Evolutionary conservation across 2,888 invertebrate species (phyloP).

Genomic region (Ormyrus thymus): DNA sequence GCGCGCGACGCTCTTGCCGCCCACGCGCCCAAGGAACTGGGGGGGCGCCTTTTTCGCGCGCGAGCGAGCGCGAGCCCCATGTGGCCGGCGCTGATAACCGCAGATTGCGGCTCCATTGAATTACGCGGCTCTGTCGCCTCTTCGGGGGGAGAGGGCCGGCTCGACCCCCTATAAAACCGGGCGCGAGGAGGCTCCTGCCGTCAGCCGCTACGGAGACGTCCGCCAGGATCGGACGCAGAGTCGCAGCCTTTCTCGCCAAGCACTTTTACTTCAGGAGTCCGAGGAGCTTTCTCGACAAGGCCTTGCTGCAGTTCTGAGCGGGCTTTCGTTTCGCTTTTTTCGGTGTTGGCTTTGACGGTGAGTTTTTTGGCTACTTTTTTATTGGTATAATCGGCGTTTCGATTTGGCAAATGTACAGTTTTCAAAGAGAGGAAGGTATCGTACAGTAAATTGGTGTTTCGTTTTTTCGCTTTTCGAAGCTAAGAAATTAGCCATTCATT

Average conservation of each 20-base stretch:
- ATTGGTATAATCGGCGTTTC: background rate
- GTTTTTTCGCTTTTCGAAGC: background rate
- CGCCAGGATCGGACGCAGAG: constrained; percentile 26
- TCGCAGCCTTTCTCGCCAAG: constrained; percentile 9
- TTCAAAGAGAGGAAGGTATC: too few species aligned
- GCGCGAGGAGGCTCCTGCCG: constrained; percentile 27
- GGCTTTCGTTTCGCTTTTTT: background rate
- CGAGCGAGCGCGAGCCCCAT: constrained; percentile 66
- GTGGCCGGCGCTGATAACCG: constrained; percentile 71
- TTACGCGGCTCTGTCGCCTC: constrained; percentile 58
- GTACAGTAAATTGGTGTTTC: background rate
- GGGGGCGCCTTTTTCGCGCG: constrained; percentile 59
- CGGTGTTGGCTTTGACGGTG: background rate
- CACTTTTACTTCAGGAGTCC: constrained; percentile 32
- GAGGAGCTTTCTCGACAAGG: constrained; percentile 29
- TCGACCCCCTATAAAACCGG: constrained; percentile 64
- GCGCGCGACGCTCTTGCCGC: background rate
- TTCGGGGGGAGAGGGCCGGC: constrained; percentile 28
- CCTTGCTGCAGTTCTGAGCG: constrained; percentile 19
- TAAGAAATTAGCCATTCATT: too few species aligned
- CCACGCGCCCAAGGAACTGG: background rate
- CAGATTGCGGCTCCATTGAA: constrained; percentile 71
- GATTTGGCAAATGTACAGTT: background rate
- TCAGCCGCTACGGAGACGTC: constrained; percentile 51
- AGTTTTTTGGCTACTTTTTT: background rate